phyloP scores from a whole-genome alignment of 2,888 invertebrate species.

The Synanthedon formicaeformis region DNA sequence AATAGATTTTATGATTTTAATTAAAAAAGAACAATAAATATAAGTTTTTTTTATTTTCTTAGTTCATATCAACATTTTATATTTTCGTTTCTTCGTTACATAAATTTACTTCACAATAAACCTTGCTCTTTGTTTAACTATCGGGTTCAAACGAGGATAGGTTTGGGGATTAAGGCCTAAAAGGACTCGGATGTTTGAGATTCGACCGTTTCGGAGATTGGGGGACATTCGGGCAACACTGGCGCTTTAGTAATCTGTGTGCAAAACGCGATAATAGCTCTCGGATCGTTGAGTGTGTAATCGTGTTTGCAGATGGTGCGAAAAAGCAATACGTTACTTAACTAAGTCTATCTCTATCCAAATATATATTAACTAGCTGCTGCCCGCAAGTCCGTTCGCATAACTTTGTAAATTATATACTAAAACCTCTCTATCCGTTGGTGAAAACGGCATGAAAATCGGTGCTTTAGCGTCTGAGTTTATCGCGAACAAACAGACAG shows the following conservation, averaged over 20 bases:
- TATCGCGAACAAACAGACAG: no score
- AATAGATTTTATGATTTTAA: no score
- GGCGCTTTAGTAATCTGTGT: not conserved
- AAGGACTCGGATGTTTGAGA: constrained; percentile 30
- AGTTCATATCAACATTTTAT: no score
- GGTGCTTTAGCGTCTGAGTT: no score
- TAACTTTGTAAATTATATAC: no score
- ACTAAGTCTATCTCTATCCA: not conserved
- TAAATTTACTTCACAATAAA: no score
- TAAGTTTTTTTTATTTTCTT: no score
- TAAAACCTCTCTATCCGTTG: no score
- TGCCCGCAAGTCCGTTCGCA: no score
- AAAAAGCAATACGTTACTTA: constrained; percentile 5
- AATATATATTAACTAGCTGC: not conserved
- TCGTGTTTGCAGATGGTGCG: constrained; percentile 12
- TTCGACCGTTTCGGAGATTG: constrained; percentile 11
- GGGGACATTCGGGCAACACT: constrained; percentile 10
- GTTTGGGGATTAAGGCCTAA: constrained; percentile 27
- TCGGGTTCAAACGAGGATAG: constrained; percentile 26
- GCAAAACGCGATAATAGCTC: constrained; percentile 18
- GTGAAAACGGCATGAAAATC: no score
- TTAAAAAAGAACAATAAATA: no score
- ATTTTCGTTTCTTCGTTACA: no score
- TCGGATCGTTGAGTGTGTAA: constrained; percentile 22
- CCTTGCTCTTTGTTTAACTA: constrained; percentile 29